Base-by-base conservation (phyloP, 1,140 invertebrate genomes). In the Trissolcus basalis region DNA sequence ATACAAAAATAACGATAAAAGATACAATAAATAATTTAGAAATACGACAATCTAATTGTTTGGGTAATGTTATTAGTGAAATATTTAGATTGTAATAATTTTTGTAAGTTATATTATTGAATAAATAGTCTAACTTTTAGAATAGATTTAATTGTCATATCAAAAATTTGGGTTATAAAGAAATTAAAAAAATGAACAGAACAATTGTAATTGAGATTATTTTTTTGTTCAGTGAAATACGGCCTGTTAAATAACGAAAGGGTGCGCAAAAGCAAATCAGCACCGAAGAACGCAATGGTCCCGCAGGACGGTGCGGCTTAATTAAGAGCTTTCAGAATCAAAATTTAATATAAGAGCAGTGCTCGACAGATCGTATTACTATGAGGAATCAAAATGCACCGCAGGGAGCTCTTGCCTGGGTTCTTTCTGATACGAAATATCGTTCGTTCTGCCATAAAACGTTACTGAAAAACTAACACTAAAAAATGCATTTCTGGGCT, bases 261-360 rank as follows among this genome's bases (percentile, higher is more conserved):
- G 75, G 69, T 56, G 61, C 16, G 19, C 36, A 50, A 45, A 77
- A 77, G 47, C 69, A 50, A 77, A 77, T 77, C 71, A 71, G 43
- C 41, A n/a, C 5, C 16, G 16, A 36, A 55, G 47, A 63, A 56
- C 35, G 32, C 36, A 54, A 12, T 32, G 39, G 56, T 77, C 74
- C 63, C 74, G 41, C 55, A 64, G 77, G 69, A 69, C 56, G 70
- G 61, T 63, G 60, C 12, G 44, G 61, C 60, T 70, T 71, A 73
- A 77, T 77, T 74, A 74, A 61, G 48, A 73, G 67, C 78, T 77
- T 77, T 80, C 53, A 77, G 74, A 80, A 80, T 77, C 61, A 75
- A 77, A 80, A 77, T 80, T 80, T 74, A 75, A 80, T 80, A 77
- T 71, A 71, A 67, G 44, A 53, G 54, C 50, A 53, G 36, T 13